Percentiles rank a stretch among this genome's conserved stretches.
Conservation (phyloP, 2,113 vertebrate species). For the Percina caprodes region DNA sequence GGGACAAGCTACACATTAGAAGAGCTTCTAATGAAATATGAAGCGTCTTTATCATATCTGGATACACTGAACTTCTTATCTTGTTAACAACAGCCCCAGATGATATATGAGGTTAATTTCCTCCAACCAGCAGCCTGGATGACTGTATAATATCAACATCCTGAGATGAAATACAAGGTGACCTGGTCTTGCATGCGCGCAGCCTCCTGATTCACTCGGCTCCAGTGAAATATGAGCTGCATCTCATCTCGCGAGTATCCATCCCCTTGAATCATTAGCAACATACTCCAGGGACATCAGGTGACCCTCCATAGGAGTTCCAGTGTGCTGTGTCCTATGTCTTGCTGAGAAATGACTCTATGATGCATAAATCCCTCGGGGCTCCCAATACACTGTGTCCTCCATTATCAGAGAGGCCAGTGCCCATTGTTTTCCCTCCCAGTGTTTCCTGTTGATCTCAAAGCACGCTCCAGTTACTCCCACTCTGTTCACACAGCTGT, state of each 20-base stretch:
- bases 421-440: not conserved
- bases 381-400: not conserved
- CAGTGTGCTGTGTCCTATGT: constrained; percentile 7
- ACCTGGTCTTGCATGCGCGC: constrained; percentile 23
- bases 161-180: constrained; percentile 63
- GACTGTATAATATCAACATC: constrained; percentile 38
- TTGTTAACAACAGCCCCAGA: constrained; percentile 44
- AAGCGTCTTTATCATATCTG: constrained; percentile 45
- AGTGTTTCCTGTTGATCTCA: constrained; percentile 7
- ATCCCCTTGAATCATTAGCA: constrained; percentile 30
- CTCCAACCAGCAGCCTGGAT: not conserved
- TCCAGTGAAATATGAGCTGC: constrained; percentile 51
- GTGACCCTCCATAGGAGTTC: constrained; percentile 10
- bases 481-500: not conserved
- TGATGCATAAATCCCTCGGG: constrained; percentile 12
- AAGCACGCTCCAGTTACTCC: constrained; percentile 39
- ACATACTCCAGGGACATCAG: not conserved
- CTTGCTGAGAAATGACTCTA: constrained; percentile 42
- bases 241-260: constrained; percentile 18
- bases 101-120: constrained; percentile 61
- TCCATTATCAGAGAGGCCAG: constrained; percentile 11
- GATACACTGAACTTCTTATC: constrained; percentile 53
- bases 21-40: constrained; percentile 55
- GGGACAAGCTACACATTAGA: constrained; percentile 26
- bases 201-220: constrained; percentile 38